Conservation (phyloP, 2,888 invertebrate genomes). For the Napeogenes sylphis region DNA sequence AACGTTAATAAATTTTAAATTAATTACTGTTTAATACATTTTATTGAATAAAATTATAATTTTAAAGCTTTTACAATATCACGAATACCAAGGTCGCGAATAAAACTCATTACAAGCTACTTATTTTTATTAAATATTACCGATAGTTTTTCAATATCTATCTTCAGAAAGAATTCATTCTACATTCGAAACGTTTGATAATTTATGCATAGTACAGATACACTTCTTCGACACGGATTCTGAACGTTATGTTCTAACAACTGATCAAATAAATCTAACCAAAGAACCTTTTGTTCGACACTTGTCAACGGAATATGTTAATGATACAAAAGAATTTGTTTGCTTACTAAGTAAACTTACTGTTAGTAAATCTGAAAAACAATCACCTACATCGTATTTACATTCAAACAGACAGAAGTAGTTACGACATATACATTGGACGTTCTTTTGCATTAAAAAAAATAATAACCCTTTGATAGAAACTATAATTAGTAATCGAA, state of each 20-base stretch:
- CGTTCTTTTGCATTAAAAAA: slow-evolving; percentile 6
- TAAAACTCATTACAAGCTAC: too few relatives aligned
- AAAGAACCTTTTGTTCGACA: slow-evolving; percentile 39
- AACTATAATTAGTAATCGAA: slow-evolving; percentile 54
- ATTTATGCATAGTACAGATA: slow-evolving; percentile 22
- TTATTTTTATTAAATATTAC: too few relatives aligned
- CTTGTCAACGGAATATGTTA: slow-evolving; percentile 34
- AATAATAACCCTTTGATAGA: slow-evolving; percentile 47
- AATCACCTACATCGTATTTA: neutral
- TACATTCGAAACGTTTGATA: neutral
- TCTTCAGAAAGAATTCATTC: neutral
- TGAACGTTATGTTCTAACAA: slow-evolving; percentile 55
- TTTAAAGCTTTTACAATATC: too few relatives aligned
- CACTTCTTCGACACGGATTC: slow-evolving; percentile 21
- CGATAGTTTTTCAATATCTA: neutral
- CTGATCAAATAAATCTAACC: slow-evolving; percentile 71
- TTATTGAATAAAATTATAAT: neutral
- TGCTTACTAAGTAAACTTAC: slow-evolving; percentile 33
- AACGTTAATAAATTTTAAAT: neutral
- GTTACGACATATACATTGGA: too few relatives aligned
- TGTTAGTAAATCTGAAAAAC: slow-evolving; percentile 12
- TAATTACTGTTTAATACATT: neutral
- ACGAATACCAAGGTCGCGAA: too few relatives aligned
- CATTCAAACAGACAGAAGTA: neutral
- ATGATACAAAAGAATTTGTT: slow-evolving; percentile 34